Percentiles rank a stretch among this genome's conserved stretches.
Evolutionary conservation across 2,113 vertebrate species (phyloP).

Genomic region (Zosterops borbonicus): DNA sequence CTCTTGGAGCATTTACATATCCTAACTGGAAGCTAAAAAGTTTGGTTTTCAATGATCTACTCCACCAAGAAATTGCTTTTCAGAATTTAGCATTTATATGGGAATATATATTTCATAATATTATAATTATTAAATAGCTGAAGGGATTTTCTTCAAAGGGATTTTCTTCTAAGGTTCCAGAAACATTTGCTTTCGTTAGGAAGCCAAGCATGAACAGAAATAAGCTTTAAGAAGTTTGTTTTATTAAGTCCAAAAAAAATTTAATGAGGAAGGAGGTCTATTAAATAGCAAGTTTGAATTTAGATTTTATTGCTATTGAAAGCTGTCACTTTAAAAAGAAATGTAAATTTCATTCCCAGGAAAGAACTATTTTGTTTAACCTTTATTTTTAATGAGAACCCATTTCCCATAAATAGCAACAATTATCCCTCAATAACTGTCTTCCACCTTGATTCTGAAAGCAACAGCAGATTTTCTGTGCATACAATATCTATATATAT

Average conservation of each 20-base stretch:
- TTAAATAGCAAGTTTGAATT: neutral
- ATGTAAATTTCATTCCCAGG: constrained; percentile 1
- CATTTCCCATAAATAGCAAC: constrained; percentile 33
- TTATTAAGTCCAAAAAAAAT: neutral
- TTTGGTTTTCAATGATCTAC: neutral
- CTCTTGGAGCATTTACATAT: neutral
- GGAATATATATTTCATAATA: neutral
- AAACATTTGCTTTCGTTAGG: neutral
- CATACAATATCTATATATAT: neutral
- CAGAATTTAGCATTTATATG: neutral
- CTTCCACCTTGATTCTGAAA: constrained; percentile 15
- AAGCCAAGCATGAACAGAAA: neutral
- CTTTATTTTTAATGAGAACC: constrained; percentile 26
- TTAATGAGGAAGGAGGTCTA: neutral
- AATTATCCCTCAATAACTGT: constrained; percentile 6
- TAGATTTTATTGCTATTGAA: constrained; percentile 32
- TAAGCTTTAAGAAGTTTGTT: neutral
- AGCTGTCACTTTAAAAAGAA: constrained; percentile 12
- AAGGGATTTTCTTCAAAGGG: neutral
- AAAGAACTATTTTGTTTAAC: constrained; percentile 26
- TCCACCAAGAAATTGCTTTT: neutral
- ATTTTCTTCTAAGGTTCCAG: neutral
- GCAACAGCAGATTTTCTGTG: neutral
- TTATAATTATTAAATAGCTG: neutral
- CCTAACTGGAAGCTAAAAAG: neutral